phyloP scores from a whole-genome alignment of 2,888 invertebrate genomes.

The Hydraecia micacea region DNA sequence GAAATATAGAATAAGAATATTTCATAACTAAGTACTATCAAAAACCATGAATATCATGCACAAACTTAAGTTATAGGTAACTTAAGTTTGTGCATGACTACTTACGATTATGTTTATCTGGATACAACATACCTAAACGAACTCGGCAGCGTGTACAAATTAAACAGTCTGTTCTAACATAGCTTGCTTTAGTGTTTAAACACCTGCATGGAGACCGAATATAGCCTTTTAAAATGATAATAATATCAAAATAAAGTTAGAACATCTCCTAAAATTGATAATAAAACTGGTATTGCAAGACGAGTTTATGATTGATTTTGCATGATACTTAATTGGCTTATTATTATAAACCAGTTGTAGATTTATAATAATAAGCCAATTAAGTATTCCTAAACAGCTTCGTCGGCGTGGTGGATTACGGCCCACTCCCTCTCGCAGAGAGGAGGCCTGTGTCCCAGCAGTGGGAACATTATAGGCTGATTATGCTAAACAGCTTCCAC shows the following conservation, averaged over 20 bases:
- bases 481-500: neutral
- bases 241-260: neutral
- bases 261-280: neutral
- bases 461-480: too few relatives aligned
- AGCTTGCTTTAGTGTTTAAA: neutral
- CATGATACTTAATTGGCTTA: too few relatives aligned
- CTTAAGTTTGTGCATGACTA: too few relatives aligned
- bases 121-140: neutral
- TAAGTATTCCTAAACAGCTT: neutral
- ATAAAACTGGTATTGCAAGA: neutral
- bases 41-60: neutral
- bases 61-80: neutral
- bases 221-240: neutral
- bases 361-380: neutral
- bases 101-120: too few relatives aligned
- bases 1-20: neutral
- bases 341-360: too few relatives aligned
- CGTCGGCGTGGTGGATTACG: neutral
- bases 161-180: too few relatives aligned
- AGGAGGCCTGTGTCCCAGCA: too few relatives aligned
- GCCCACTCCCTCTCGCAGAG: too few relatives aligned
- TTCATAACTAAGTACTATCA: neutral
- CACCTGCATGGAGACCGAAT: neutral
- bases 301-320: neutral
- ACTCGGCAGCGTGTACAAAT: neutral